A percentile compares a stretch with the other conserved stretches of the same genome.
Conservation (phyloP, 2,888 invertebrate genomes). For the Orgyia antiqua region DNA sequence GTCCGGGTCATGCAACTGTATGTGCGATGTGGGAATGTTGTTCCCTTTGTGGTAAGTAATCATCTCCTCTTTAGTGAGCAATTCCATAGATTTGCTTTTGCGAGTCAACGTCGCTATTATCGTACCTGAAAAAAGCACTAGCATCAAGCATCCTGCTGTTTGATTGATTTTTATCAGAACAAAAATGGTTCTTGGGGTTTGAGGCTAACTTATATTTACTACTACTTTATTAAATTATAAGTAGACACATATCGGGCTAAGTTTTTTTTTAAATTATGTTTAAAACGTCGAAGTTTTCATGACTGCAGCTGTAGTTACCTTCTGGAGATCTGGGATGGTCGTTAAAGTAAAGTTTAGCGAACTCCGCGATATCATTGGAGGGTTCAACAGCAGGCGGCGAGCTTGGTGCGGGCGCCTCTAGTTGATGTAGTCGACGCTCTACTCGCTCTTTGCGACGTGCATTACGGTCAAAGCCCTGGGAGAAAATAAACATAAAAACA, state of each 20-base stretch:
- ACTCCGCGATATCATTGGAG: slow-evolving; percentile 91
- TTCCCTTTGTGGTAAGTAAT: slow-evolving; percentile 92
- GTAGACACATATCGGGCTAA: too few species aligned
- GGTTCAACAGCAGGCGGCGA: slow-evolving; percentile 56
- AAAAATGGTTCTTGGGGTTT: too few species aligned
- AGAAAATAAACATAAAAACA: too few species aligned
- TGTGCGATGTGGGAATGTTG: slow-evolving; percentile 94
- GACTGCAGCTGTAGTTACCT: slow-evolving; percentile 62
- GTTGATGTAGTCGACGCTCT: slow-evolving; percentile 90
- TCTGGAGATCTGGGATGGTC: slow-evolving; percentile 91
- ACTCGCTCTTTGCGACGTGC: slow-evolving; percentile 90
- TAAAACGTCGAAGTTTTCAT: too few species aligned
- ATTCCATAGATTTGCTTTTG: slow-evolving; percentile 86
- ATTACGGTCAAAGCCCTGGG: slow-evolving; percentile 80
- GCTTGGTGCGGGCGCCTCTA: slow-evolving; percentile 75
- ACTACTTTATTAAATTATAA: too few species aligned
- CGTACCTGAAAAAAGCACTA: slow-evolving; percentile 74
- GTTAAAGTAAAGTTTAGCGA: slow-evolving; percentile 96
- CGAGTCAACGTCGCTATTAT: slow-evolving; percentile 91
- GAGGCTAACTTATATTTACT: too few species aligned
- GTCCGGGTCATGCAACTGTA: slow-evolving; percentile 96
- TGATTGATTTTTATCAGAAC: too few species aligned
- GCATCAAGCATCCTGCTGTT: too few species aligned
- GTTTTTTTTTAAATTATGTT: too few species aligned
- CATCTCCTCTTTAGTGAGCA: slow-evolving; percentile 95